Evolutionary conservation across 2,797 vertebrate genomes (phyloP).

Genomic region (Malacoraja senta): DNA sequence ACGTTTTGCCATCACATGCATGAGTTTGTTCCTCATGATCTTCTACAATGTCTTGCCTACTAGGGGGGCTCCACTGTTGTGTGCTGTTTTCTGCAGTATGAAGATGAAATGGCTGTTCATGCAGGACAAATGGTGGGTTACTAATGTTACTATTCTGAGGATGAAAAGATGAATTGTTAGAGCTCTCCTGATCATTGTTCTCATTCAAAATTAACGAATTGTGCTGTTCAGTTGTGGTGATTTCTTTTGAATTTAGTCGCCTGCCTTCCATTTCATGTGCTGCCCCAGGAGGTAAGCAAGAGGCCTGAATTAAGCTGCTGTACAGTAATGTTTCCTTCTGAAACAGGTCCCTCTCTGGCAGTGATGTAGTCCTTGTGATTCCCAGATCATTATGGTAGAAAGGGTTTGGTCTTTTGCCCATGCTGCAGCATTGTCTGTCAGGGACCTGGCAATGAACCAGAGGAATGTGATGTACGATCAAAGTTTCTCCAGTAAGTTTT

Average conservation of each 20-base stretch:
- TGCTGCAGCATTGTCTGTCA: conserved; percentile 64
- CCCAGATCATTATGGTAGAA: conserved; percentile 78
- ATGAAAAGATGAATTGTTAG: conserved; percentile 70
- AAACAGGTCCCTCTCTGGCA: conserved; percentile 77
- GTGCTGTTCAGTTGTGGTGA: conserved; percentile 56
- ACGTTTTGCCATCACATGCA: conserved; percentile 50
- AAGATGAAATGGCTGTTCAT: conserved; percentile 55
- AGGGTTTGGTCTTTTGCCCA: conserved; percentile 68
- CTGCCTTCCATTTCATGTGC: conserved; percentile 55
- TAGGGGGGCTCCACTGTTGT: conserved; percentile 59
- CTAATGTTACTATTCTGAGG: conserved; percentile 57
- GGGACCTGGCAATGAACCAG: conserved; percentile 92
- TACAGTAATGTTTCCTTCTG: conserved; percentile 80
- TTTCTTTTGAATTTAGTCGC: conserved; percentile 49
- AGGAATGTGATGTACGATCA: conserved; percentile 97
- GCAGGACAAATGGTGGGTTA: conserved; percentile 55
- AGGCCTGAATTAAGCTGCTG: conserved; percentile 73
- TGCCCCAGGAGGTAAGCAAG: conserved; percentile 45
- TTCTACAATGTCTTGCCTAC: conserved; percentile 54
- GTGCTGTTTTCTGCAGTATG: conserved; percentile 48
- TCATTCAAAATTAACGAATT: conserved; percentile 81
- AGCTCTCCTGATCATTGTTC: conserved; percentile 63
- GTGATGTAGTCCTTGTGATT: conserved; percentile 66
- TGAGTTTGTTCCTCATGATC: conserved; percentile 57
- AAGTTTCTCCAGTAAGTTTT: conserved; percentile 84